Evolutionary conservation across 1,140 invertebrate species (phyloP).

Genomic region (Stegodyphus dumicola): DNA sequence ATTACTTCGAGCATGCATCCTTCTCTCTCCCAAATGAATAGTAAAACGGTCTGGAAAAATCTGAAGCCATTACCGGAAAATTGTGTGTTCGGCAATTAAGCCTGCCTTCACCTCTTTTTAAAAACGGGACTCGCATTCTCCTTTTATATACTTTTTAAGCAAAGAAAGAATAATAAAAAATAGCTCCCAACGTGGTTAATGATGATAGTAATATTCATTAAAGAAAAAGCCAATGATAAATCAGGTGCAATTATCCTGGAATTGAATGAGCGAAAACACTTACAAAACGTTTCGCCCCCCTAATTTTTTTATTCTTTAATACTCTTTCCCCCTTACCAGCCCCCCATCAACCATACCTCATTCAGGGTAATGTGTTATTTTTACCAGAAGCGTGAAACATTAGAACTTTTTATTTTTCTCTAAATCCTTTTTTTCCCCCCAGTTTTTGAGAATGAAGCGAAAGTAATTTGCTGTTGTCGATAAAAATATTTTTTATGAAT

Average conservation of each 20-base stretch:
- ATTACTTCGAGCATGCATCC: background rate
- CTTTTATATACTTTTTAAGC: conserved; percentile 8
- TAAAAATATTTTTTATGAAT: conserved; percentile 41
- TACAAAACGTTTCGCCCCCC: conserved; percentile 39
- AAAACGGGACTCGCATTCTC: background rate
- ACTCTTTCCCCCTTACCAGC: background rate
- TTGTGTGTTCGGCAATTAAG: conserved; percentile 57
- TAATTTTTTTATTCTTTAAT: background rate
- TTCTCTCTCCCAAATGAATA: conserved; percentile 18
- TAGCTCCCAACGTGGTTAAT: conserved; percentile 12
- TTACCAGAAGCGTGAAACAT: conserved; percentile 47
- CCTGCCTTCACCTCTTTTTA: conserved; percentile 33
- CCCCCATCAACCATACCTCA: background rate
- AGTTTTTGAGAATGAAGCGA: conserved; percentile 28
- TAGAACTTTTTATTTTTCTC: conserved; percentile 1
- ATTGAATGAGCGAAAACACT: conserved; percentile 45
- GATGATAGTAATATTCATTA: conserved; percentile 53
- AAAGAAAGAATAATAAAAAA: conserved; percentile 34
- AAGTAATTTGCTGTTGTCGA: conserved; percentile 48
- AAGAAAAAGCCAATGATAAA: conserved; percentile 41
- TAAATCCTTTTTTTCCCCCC: conserved; percentile 2
- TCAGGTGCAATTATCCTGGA: conserved; percentile 55
- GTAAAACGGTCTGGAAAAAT: conserved; percentile 47
- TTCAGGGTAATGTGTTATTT: conserved; percentile 27
- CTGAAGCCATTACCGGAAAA: conserved; percentile 45